Evolutionary conservation across 2,888 invertebrate genomes (phyloP), one percentile per base, ranked within the genome.

Genomic region (Xanthia togata): DNA sequence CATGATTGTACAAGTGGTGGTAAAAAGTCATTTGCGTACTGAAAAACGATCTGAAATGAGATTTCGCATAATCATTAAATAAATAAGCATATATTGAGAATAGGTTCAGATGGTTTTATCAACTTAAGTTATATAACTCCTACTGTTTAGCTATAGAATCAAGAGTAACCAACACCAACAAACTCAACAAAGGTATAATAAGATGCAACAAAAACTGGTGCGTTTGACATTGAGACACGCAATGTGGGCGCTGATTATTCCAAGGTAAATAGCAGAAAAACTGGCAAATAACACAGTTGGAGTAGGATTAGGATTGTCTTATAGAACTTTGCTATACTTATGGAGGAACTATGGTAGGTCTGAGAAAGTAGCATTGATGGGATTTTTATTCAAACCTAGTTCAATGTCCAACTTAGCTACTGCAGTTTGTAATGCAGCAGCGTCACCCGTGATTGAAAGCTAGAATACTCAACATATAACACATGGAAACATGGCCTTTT

Each of bases 181-280:
- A 50, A 26, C 2, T 26, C 26, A 57, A 26, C 26, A 60, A 35
- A 67, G 17, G 31, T 17, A 47, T 74, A 79, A 63, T 57, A 82
- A 41, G 53, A 35, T 71, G 60, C 50, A 78, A 67, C 47, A 80
- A 81, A 83, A 73, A 73, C 53, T 65, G 35, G 9, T 44, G 31
- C 35, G 38, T 31, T 35, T 74, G 76, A 76, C 86, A 83, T 76
- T 84, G 86, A 85, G 70, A 53, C 84, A 83, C 14, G 67, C 63
- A 73, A 84, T 73, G 86, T 79, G 83, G 86, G 86, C 83, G 76
- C 41, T 79, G 67, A 71, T 65, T 65, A 70, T 79, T 50, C 67
- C 70, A 78, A 83, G 82, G 70, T 50, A 50, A 67, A n/a, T 35
- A 31, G 67, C 12, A 65, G 12, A 83, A 81, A 73, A 78, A 69